phyloP scores from a whole-genome alignment of 2,113 vertebrate genomes.

The Psilopogon haemacephalus region DNA sequence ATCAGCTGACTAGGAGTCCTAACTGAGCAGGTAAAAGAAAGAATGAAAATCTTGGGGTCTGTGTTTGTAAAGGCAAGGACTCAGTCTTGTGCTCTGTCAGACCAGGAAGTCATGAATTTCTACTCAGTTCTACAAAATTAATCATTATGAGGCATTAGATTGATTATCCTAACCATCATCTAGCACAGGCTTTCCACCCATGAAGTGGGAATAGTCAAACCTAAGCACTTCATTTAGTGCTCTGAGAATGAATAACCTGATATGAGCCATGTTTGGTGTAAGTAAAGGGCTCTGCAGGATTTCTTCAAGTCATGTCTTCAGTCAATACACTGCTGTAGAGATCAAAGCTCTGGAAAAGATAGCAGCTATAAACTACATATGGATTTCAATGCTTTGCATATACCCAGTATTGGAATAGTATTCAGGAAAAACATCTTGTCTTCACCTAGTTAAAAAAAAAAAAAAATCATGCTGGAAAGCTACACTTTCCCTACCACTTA shows the following conservation, averaged over 20 bases:
- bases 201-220: not conserved
- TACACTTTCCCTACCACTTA: not conserved
- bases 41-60: not conserved
- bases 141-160: not conserved
- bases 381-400: not conserved
- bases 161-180: not conserved
- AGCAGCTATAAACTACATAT: not conserved
- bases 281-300: not conserved
- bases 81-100: not conserved
- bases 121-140: not conserved
- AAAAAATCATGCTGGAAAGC: not conserved
- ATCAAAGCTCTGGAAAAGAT: not conserved
- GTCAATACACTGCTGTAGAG: not conserved
- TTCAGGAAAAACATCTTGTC: not conserved
- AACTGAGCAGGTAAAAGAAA: not conserved
- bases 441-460: slow-evolving; percentile 13
- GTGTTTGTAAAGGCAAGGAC: not conserved
- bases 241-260: not conserved
- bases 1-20: not conserved
- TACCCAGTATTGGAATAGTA: not conserved
- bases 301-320: not conserved
- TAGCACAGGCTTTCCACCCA: not conserved
- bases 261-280: not conserved
- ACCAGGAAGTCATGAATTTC: not conserved
- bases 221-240: not conserved